Conservation (phyloP, 2,113 vertebrate species). For the Salminus brasiliensis region DNA sequence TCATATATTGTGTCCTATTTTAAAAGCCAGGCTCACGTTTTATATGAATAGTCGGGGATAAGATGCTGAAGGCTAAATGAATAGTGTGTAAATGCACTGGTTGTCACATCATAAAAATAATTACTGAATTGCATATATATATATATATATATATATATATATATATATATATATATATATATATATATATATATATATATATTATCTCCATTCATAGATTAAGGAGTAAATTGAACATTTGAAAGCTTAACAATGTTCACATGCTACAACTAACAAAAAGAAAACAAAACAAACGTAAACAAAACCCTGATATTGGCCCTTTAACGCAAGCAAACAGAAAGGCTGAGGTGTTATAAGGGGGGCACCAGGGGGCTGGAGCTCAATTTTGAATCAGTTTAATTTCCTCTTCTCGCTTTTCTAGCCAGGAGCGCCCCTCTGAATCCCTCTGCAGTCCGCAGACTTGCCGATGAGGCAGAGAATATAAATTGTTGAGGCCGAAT, state of each 20-base stretch:
- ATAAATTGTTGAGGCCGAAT: slow-evolving; percentile 57
- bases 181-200: too few species aligned
- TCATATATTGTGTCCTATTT: too few species aligned
- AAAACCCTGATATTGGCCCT: background rate
- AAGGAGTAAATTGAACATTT: too few species aligned
- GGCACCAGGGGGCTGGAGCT: slow-evolving; percentile 64
- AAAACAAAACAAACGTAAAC: background rate
- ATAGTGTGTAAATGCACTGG: too few species aligned
- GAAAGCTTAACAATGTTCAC: background rate
- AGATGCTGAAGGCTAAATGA: too few species aligned
- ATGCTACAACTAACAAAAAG: background rate
- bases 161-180: too few species aligned
- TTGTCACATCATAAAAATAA: too few species aligned
- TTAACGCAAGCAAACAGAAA: slow-evolving; percentile 20
- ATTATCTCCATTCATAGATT: too few species aligned
- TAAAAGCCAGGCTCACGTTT: too few species aligned
- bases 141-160: too few species aligned
- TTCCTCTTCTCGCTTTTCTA: slow-evolving; percentile 63
- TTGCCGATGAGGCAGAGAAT: slow-evolving; percentile 50
- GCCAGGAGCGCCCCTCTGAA: slow-evolving; percentile 59
- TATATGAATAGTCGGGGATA: too few species aligned
- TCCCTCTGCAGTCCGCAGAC: slow-evolving; percentile 57
- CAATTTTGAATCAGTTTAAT: slow-evolving; percentile 71
- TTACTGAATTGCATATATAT: too few species aligned
- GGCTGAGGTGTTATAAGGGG: background rate